These are phyloP conservation scores for Baryphthengus martii DNA, from an alignment of 2,113 vertebrate species.

Conservation along the genomic window DNA sequence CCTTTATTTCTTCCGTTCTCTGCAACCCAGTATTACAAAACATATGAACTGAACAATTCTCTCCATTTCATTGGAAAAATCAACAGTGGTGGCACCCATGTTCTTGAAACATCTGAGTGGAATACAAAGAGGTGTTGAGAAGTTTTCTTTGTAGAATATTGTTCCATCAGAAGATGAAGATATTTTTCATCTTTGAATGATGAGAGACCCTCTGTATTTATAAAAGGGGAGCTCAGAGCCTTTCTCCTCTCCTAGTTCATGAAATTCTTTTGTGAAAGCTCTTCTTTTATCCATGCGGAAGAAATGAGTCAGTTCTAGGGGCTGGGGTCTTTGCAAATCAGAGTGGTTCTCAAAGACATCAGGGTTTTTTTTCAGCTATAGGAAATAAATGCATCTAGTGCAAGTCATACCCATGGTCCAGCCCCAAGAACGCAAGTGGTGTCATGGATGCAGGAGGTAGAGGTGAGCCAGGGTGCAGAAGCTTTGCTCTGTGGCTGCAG, in stretches of 20 bases:
- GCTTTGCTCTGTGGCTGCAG: background rate
- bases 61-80: background rate
- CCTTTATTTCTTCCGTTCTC: background rate
- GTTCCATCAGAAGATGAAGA: background rate
- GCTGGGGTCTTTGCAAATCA: background rate
- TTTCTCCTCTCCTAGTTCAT: background rate
- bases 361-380: background rate
- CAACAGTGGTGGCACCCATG: background rate
- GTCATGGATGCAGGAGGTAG: fast-evolving
- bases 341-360: background rate
- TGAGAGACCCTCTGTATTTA: background rate
- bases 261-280: background rate
- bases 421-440: background rate
- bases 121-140: background rate
- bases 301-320: background rate
- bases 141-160: background rate
- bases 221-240: background rate
- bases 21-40: background rate
- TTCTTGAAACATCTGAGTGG: background rate
- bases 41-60: background rate
- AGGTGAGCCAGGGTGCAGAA: background rate
- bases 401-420: background rate
- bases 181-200: background rate
- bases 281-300: background rate
- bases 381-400: background rate